Base-by-base conservation (phyloP, 2,888 invertebrate genomes). In the Chouioia cunea region DNA sequence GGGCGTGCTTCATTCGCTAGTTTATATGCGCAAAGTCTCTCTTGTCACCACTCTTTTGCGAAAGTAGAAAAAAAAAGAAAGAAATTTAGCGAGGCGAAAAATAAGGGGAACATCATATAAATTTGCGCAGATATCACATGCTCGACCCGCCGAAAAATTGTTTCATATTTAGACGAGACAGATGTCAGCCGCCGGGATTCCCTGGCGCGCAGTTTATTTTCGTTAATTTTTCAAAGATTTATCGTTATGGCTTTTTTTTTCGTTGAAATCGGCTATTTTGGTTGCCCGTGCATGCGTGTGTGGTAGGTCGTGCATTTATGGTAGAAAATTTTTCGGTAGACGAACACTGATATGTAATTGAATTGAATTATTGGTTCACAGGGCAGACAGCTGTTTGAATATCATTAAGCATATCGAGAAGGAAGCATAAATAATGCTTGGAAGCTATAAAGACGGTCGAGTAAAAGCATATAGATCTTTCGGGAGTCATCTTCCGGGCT, bases 1-100 rank as follows among this genome's bases (percentile, higher is more conserved):
- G 78, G 75, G 74, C 76, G 78, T 79, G 77, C 78, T 77, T 77
- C 59, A 50, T 23, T 22, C 6, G 80, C 79, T 79, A 77, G 80
- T 80, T 81, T 79, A 77, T 75, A 76, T 74, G 36, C 27, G 43
- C 43, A 56, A 15, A 20, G 18, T 20, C 22, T 22, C 46, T 20
- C 65, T 65, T 71, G 71, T 72, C 68, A 72, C 60, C 72, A 47
- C 46, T 50, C 15, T 36, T 36, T 36, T 36, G 23, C 52, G 57
- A 66, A 47, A 57, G 64, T 1, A 12, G 10, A 36, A 12, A 36
- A 36, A 10, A 6, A 36, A 10, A 36, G 10, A 10, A 36, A 36
- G 36, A 36, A 36, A 36, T 43, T 18, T 36, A 44, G 43, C 59
- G 18, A 57, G 18, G 66, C 47, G 62, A 46, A 57, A 65, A 62